Conservation (phyloP, 1,140 invertebrate species). For the Sycophaga agraensis region DNA sequence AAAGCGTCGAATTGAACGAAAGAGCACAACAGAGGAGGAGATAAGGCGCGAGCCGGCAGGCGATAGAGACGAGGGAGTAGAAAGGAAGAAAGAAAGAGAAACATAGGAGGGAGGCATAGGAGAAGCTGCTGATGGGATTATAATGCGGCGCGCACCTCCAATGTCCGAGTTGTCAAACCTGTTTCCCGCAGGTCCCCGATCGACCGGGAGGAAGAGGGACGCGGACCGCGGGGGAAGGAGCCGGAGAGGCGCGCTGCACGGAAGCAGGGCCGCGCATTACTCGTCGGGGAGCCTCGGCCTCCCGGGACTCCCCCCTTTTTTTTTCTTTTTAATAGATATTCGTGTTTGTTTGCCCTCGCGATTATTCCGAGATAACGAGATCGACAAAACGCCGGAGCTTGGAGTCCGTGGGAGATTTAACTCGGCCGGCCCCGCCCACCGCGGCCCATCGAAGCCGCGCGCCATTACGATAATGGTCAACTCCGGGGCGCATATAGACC, state of each 20-base stretch:
- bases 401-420: no score
- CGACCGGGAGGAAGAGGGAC: no score
- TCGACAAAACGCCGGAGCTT: no score
- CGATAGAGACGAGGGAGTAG: slow-evolving; percentile 28
- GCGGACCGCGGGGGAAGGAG: no score
- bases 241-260: slow-evolving; percentile 25
- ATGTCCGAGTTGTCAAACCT: slow-evolving; percentile 56
- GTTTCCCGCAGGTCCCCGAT: slow-evolving; percentile 39
- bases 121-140: slow-evolving; percentile 45
- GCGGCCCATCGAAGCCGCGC: no score
- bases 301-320: no score
- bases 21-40: slow-evolving; percentile 24
- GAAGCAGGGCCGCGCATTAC: slow-evolving; percentile 37
- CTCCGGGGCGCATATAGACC: no score
- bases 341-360: neutral
- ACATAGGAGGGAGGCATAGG: no score
- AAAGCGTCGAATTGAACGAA: slow-evolving; percentile 27
- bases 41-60: slow-evolving; percentile 27
- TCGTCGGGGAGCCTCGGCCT: neutral
- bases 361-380: neutral
- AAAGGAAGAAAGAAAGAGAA: slow-evolving; percentile 25
- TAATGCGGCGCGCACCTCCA: slow-evolving; percentile 48
- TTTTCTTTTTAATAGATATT: no score
- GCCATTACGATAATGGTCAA: no score
- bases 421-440: no score